Evolutionary conservation across 1,140 invertebrate species (phyloP), one percentile per base, ranked within the genome.

Genomic region (Colletes latitarsis): DNA sequence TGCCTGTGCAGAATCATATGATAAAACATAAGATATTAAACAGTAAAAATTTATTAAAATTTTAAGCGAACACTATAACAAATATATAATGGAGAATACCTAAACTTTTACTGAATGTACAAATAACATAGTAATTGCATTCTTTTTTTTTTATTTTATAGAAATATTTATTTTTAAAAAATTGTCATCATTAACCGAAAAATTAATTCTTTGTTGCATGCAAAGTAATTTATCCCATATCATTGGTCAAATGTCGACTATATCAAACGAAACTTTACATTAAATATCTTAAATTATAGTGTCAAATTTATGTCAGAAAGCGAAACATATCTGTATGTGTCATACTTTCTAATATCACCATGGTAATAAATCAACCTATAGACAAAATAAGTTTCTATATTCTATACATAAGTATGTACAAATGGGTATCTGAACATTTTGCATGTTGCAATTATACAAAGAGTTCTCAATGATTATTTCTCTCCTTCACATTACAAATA

Each of bases 321-420:
- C 81, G 81, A 85, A 85, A 77, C 68, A 72, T 71, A 53, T 46
- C 63, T 82, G 19, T 84, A 76, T 55, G 57, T 67, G n/a, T 63
- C 41, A 63, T 88, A 83, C 64, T 89, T 77, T 86, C 83, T 89
- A 89, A 88, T 89, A 89, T 89, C 88, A 88, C 87, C 55, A 52
- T 58, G 84, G 83, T 87, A 88, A 85, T 83, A 82, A 87, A 89
- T 85, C 79, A 84, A 87, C 80, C 78, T 80, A 82, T 83, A 69
- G 62, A 62, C 81, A 88, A 81, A 77, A 82, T 88, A 82, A 88
- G 17, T 83, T 85, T 83, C 41, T 76, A 85, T 85, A 82, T 74
- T 86, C 67, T 85, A 81, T 82, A 86, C 60, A 73, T 82, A 82
- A 70, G 30, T 88, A 85, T 86, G 57, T 85, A 86, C 79, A 84